Evolutionary conservation across 2,113 vertebrate genomes (phyloP), one percentile per base, ranked within the genome.

Genomic region (Penelope pileata): DNA sequence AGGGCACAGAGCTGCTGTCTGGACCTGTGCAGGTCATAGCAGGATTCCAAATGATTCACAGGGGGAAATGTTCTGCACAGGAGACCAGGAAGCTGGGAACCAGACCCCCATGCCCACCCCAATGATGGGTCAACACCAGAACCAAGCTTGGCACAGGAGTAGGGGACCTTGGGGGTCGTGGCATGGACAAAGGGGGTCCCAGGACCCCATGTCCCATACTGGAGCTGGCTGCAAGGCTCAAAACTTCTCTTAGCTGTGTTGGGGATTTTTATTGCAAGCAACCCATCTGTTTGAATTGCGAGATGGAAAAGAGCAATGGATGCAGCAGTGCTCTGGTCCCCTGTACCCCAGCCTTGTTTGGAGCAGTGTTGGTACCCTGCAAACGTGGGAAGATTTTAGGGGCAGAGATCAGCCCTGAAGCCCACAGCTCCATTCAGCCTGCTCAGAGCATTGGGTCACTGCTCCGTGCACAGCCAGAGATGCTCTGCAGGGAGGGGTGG

Each of bases 181-280:
- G 54, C 32, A 7, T 14, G 47, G 45, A 75, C 0, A 4, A 1
- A 56, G 38, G 11, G 45, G 62, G 54, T n/a, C 27, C 32, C 16
- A 38, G 18, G 45, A 60, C 8, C 32, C 23, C 6, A 1, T 14
- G 6, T 22, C 24, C 36, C 43, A 1, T 3, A 69, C 40, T 8
- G 0, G 3, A 27, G 24, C 24, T 9, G 51, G 26, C 23, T 69
- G 47, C 21, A n/a, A 17, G 0, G 2, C 42, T 42, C 9, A 27
- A 17, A 48, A 50, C 26, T 1, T 40, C 5, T 16, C 29, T 64
- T 18, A 50, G 50, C 48, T 13, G 56, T 5, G 59, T 59, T 16
- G 58, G 58, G 58, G 51, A 72, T 18, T 59, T 73, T 79, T 78
- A 79, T 84, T 84, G 43, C 9, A 51, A 73, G 51, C 38, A 23